Conservation (phyloP, 2,888 invertebrate species). For the Elysia crispata region DNA sequence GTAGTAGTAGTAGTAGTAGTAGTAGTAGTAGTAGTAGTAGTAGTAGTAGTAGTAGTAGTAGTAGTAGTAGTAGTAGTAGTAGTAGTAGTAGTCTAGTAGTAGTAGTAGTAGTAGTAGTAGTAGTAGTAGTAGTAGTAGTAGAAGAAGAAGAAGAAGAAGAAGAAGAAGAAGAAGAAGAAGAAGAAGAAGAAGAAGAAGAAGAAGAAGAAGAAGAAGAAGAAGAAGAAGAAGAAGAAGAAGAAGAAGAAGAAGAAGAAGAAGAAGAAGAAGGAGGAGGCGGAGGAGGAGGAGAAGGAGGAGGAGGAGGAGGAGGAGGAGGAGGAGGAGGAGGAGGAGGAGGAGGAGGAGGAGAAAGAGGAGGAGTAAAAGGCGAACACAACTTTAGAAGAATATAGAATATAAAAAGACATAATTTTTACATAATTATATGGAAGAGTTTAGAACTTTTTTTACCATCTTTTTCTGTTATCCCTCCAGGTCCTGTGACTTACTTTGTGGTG, state of each 20-base stretch:
- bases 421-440: neutral
- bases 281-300: too few relatives aligned
- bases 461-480: conserved; percentile 5
- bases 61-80: conserved; percentile 12
- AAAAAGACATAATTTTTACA: too few relatives aligned
- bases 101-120: conserved; percentile 25
- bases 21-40: too few relatives aligned
- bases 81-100: too few relatives aligned
- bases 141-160: conserved; percentile 12
- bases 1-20: too few relatives aligned
- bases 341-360: neutral
- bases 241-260: conserved; percentile 29
- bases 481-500: conserved; percentile 22
- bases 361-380: neutral
- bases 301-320: neutral
- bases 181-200: conserved; percentile 12
- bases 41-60: too few relatives aligned
- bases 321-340: neutral
- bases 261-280: too few relatives aligned
- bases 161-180: conserved; percentile 19
- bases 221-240: conserved; percentile 37
- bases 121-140: conserved; percentile 9
- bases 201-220: conserved; percentile 39
- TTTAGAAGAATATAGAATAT: too few relatives aligned
- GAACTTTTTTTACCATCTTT: neutral